Evolutionary conservation across 2,888 invertebrate genomes (phyloP), one percentile per base, ranked within the genome.

Genomic region (Monoplex corrugatus): DNA sequence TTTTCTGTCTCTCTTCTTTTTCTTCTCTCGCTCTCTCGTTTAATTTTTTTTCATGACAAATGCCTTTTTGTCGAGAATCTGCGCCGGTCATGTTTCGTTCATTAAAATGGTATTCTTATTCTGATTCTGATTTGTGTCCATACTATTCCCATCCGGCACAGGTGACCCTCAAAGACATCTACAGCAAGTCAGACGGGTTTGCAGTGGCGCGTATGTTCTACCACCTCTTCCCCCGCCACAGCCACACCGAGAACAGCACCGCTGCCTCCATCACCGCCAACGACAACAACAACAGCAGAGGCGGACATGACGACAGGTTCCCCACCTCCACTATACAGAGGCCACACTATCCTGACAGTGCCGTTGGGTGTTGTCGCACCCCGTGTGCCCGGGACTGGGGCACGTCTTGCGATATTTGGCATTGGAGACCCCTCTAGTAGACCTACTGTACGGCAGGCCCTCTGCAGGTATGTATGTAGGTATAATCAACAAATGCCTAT

Each of bases 141-240:
- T n/a, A n/a, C n/a, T n/a, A n/a, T n/a, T n/a, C n/a, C n/a, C n/a
- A n/a, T n/a, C n/a, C n/a, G n/a, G n/a, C 83, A 5, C 88, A 92
- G 92, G 78, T 90, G 32, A 87, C 86, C 2, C 89, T 91, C 19
- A 87, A 91, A 68, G 87, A 90, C 57, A 86, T 92, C 19, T 93
- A 92, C 83, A 84, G 86, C 50, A 91, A 89, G 82, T 78, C 92
- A 23, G 92, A 93, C 80, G 87, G 86, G 23, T 93, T 90, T 68
- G 91, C 92, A 19, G 90, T 92, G 43, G 86, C 92, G 6, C 89
- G 91, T 38, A 93, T 93, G 92, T 91, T 92, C 43, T 92, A 92
- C 40, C 86, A 84, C 68, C 82, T 92, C 38, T 68, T 92, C 28
- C 40, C 5, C 5, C 28, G 75, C 35, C 35, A 8, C 75, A 35